These are phyloP conservation scores for Frieseomelitta varia DNA, from an alignment of 1,140 invertebrate species.

Conservation along the genomic window DNA sequence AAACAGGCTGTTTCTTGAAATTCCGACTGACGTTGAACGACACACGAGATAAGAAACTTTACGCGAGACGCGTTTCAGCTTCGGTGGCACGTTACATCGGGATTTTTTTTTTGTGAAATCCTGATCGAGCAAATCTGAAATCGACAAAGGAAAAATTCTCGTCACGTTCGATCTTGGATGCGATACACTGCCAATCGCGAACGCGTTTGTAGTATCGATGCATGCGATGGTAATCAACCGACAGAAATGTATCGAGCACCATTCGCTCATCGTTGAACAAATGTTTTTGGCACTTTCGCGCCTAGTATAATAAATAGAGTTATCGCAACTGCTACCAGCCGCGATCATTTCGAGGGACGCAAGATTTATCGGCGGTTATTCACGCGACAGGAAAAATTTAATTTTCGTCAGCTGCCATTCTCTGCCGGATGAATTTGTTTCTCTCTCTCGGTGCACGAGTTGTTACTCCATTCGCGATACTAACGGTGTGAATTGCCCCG, in stretches of 20 bases:
- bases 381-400: neutral
- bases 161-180: neutral
- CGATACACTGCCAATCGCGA: neutral
- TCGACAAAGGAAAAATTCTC: neutral
- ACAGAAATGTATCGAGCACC: neutral
- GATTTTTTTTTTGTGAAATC: neutral
- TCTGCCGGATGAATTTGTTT: neutral
- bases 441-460: too few relatives aligned
- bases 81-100: too few relatives aligned
- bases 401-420: neutral
- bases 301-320: conserved; percentile 1
- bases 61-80: too few relatives aligned
- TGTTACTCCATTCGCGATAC: too few relatives aligned
- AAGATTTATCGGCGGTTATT: neutral
- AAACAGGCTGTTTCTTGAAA: neutral
- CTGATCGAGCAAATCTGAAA: neutral
- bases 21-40: neutral
- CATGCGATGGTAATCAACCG: neutral
- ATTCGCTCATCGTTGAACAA: neutral
- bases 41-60: too few relatives aligned
- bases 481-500: neutral
- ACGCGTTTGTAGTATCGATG: too few relatives aligned
- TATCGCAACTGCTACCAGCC: neutral
- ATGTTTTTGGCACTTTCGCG: neutral
- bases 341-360: neutral